Evolutionary conservation across 2,888 invertebrate species (phyloP), one percentile per base, ranked within the genome.

Genomic region (Acanthoscelides obtectus): DNA sequence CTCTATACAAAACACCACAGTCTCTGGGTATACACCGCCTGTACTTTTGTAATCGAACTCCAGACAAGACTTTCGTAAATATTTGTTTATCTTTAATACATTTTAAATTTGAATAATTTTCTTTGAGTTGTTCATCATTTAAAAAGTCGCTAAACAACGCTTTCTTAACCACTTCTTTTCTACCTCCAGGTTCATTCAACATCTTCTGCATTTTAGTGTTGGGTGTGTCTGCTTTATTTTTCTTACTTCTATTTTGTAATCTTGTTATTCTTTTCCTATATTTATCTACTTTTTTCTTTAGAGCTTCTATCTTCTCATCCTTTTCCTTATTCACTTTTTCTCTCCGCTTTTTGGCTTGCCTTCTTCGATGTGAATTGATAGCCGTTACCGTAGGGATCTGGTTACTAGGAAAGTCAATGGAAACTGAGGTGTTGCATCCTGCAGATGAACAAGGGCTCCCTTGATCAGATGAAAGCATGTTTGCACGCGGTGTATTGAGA

Each of bases 41-140:
- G 17, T 67, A 67, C n/a, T 20, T 67, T 67, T 22, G 22, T 22
- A 67, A 20, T 25, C 4, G 12, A 22, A 5, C 25, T 25, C 25
- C 25, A 25, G 4, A 25, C 25, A 69, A 22, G 45, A 21, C 69
- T 69, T 69, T 69, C 6, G 27, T 20, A 20, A 69, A 69, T 45
- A 69, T 45, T 27, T 45, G 45, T 27, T 69, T 69, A n/a, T 69
- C 69, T 27, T 69, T 45, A 20, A 5, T n/a, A 20, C 20, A n/a
- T 25, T 25, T 45, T 27, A 69, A 21, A n/a, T 20, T 27, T n/a
- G 69, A 25, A 20, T 69, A 69, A 45, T 69, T 69, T 45, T 69
- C 27, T 69, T 27, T 69, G 3, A 69, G 20, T n/a, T 69, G 69
- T 27, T 19, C 17, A n/a, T n/a, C n/a, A 69, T 69, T 69, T n/a